phyloP scores from a whole-genome alignment of 2,113 vertebrate genomes.

The Equus przewalskii region DNA sequence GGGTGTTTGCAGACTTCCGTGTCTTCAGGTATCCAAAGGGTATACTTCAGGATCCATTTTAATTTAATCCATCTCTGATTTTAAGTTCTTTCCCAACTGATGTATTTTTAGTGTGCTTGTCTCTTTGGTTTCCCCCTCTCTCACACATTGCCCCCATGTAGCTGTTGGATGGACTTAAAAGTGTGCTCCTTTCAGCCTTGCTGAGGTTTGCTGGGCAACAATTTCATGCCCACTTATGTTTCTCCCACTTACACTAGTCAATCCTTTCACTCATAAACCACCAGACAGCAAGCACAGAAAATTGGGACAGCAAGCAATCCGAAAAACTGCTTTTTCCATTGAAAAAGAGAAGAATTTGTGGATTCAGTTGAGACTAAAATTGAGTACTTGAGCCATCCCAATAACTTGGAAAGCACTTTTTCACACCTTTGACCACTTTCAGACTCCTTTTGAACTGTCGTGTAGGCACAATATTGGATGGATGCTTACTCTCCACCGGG shows the following conservation, averaged over 20 bases:
- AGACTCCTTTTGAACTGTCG: neutral
- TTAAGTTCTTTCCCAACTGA: neutral
- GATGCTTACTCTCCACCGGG: neutral
- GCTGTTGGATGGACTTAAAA: neutral
- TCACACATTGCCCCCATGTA: neutral
- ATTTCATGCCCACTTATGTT: neutral
- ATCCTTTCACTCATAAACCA: neutral
- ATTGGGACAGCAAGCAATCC: neutral
- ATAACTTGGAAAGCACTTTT: conserved; percentile 9
- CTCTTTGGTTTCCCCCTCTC: neutral
- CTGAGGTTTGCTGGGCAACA: neutral
- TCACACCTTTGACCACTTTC: neutral
- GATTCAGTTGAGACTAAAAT: neutral
- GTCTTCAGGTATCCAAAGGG: neutral
- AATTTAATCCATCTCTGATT: neutral
- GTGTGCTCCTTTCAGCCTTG: neutral
- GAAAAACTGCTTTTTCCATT: neutral
- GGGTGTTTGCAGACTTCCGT: neutral
- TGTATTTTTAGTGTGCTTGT: neutral
- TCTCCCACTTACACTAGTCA: neutral
- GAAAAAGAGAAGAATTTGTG: neutral
- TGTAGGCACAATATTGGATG: neutral
- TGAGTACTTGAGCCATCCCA: neutral
- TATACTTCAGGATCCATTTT: neutral
- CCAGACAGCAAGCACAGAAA: neutral